phyloP scores from a whole-genome alignment of 2,888 invertebrate species.

The Drosophila rubida region DNA sequence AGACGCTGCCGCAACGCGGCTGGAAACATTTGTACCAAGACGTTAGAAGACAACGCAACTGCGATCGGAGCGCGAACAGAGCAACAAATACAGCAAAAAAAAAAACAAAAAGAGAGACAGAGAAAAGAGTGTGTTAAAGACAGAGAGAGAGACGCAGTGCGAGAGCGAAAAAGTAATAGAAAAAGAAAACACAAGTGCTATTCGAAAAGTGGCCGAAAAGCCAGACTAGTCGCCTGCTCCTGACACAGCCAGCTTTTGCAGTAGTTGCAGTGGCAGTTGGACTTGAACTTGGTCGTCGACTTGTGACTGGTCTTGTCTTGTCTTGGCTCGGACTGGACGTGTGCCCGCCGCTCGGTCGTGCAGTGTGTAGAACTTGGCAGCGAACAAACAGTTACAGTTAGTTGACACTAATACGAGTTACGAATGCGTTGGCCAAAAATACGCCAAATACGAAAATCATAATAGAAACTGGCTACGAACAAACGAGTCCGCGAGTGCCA shows the following conservation, averaged over 20 bases:
- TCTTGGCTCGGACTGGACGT: conserved; percentile 24
- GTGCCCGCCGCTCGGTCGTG: conserved; percentile 25
- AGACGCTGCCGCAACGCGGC: conserved; percentile 84
- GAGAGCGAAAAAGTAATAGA: not conserved
- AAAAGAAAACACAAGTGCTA: conserved; percentile 37
- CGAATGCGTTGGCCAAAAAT: conserved; percentile 46
- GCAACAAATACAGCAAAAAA: conserved; percentile 1
- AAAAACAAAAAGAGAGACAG: conserved; percentile 8
- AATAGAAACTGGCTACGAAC: conserved; percentile 25
- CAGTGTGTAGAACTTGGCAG: conserved; percentile 10
- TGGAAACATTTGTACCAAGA: conserved; percentile 85
- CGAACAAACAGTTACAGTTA: conserved; percentile 74
- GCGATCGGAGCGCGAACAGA: conserved; percentile 39
- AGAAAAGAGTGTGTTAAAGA: not conserved
- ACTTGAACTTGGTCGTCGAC: not conserved
- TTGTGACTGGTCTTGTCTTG: conserved; percentile 26
- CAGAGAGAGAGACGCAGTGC: not conserved
- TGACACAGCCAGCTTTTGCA: conserved; percentile 9
- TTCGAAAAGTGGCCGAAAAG: conserved; percentile 34
- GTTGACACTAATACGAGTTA: conserved; percentile 77
- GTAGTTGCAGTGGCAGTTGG: conserved; percentile 5
- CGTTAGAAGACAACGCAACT: conserved; percentile 82
- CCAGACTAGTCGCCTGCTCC: conserved; percentile 29
- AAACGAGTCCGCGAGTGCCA: conserved; percentile 44
- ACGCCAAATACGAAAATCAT: conserved; percentile 9